These are phyloP conservation scores for Horisme vitalbata DNA, from an alignment of 2,888 invertebrate species.

Conservation along the genomic window DNA sequence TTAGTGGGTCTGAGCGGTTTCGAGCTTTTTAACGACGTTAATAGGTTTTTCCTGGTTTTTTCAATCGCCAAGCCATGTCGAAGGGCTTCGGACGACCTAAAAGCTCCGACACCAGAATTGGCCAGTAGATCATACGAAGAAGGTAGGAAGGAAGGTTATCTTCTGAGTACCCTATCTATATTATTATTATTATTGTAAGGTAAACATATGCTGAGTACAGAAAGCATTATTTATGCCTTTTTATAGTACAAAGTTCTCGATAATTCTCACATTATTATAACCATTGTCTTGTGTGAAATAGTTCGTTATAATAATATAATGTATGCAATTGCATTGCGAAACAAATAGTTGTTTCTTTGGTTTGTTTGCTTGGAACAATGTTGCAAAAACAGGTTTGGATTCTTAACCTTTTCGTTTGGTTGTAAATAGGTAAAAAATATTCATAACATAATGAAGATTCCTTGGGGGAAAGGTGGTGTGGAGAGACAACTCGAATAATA, in stretches of 20 bases:
- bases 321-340: constrained; percentile 19
- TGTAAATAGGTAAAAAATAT: no score
- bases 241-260: constrained; percentile 21
- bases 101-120: no score
- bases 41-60: no score
- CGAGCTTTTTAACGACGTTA: no score
- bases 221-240: constrained; percentile 21
- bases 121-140: no score
- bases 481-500: no score
- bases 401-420: no score
- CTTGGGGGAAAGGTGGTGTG: no score
- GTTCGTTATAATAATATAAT: constrained; percentile 21
- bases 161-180: background rate
- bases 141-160: background rate
- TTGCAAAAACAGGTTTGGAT: background rate
- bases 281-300: constrained; percentile 25
- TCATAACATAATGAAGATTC: no score
- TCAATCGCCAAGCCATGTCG: no score
- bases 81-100: no score
- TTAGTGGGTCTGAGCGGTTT: no score
- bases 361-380: background rate
- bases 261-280: constrained; percentile 27
- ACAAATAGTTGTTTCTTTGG: constrained; percentile 9
- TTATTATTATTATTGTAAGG: background rate
- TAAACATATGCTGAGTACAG: constrained; percentile 4